phyloP scores from a whole-genome alignment of 2,888 invertebrate species.

The Temnothorax unifasciatus region DNA sequence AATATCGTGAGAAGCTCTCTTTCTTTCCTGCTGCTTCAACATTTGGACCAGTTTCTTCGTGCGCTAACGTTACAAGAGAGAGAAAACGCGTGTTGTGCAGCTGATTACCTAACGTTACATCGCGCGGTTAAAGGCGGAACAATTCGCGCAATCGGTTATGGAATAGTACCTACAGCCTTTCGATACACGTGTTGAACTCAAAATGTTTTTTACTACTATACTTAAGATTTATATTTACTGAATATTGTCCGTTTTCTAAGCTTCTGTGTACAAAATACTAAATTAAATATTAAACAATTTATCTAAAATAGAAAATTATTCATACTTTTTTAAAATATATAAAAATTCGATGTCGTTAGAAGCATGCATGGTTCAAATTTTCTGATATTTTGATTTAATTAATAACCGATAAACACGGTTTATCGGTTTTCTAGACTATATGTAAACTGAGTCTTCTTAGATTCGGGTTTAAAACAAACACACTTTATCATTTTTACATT shows the following conservation, averaged over 20 bases:
- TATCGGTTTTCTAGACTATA: background rate
- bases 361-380: background rate
- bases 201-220: background rate
- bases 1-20: background rate
- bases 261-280: background rate
- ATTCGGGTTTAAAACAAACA: background rate
- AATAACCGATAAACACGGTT: too few species aligned
- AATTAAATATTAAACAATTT: background rate
- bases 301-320: background rate
- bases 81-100: background rate
- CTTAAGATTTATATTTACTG: background rate
- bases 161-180: background rate
- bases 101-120: slow-evolving; percentile 28
- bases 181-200: background rate
- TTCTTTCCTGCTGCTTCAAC: background rate
- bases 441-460: background rate
- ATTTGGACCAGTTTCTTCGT: background rate
- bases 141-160: background rate
- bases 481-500: background rate
- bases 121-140: background rate
- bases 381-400: background rate
- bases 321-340: background rate
- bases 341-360: background rate
- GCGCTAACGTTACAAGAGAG: background rate
- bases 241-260: background rate